Conservation (phyloP, 2,797 vertebrate species). For the Leptodactylus fallax region DNA sequence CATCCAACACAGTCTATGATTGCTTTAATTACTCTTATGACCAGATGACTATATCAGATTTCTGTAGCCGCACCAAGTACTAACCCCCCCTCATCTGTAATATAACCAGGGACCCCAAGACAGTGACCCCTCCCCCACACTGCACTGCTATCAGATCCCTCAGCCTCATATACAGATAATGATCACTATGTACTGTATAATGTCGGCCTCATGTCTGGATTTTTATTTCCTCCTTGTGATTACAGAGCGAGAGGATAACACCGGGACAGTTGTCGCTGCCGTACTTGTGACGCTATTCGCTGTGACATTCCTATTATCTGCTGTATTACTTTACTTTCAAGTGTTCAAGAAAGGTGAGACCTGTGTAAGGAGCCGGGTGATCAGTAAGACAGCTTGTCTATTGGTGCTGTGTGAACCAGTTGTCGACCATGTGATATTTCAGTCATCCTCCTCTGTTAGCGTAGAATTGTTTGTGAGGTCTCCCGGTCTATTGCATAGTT, state of each 20-base stretch:
- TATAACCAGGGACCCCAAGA: neutral
- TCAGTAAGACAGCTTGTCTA: neutral
- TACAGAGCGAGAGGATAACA: constrained; percentile 26
- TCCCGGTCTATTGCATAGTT: neutral
- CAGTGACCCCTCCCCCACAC: neutral
- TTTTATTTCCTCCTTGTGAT: neutral
- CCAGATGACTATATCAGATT: no score
- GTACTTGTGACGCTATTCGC: neutral
- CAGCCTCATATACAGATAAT: neutral
- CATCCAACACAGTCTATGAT: no score
- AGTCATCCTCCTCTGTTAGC: neutral
- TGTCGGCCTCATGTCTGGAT: neutral
- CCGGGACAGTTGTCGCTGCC: neutral
- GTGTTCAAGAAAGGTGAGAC: constrained; percentile 10
- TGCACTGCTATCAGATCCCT: neutral
- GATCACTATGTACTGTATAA: neutral
- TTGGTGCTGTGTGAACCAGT: neutral
- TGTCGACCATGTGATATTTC: neutral
- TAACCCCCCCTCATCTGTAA: no score
- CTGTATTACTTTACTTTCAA: neutral
- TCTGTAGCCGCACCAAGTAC: no score
- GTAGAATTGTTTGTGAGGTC: neutral
- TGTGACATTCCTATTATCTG: neutral
- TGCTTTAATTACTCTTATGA: no score
- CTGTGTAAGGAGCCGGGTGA: neutral